A percentile compares a stretch with the other conserved stretches of the same genome.
Evolutionary conservation across 2,797 vertebrate genomes (phyloP).

Genomic region (Myotis findleyi): DNA sequence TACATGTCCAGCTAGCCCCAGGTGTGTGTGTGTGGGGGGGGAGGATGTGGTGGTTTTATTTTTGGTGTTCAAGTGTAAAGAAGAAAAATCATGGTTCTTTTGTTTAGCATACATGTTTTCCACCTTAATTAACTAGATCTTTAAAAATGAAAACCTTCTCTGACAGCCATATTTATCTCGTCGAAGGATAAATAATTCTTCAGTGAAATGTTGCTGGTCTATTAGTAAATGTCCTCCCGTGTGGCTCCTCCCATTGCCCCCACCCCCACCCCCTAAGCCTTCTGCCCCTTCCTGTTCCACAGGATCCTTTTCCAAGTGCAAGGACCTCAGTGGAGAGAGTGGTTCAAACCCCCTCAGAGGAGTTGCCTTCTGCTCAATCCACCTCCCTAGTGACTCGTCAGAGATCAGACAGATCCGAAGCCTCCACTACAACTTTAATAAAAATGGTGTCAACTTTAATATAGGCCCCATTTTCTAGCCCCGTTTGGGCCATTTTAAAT

Average conservation of each 20-base stretch:
- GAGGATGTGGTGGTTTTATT: constrained; percentile 57
- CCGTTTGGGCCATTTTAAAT: constrained; percentile 89
- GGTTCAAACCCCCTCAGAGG: constrained; percentile 87
- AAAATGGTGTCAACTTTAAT: constrained; percentile 99
- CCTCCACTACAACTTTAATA: constrained; percentile 99
- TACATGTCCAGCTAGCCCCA: constrained; percentile 87
- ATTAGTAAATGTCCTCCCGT: constrained; percentile 85
- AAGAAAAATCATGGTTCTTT: constrained; percentile 85
- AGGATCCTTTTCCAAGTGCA: constrained; percentile 86
- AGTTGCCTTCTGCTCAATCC: constrained; percentile 87
- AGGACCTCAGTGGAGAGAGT: constrained; percentile 88
- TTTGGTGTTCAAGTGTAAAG: constrained; percentile 87
- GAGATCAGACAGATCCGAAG: constrained; percentile 96
- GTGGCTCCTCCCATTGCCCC: constrained; percentile 86
- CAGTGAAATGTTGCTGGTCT: constrained; percentile 86
- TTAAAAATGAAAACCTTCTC: constrained; percentile 87
- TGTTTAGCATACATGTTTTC: constrained; percentile 86
- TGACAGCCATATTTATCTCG: constrained; percentile 85
- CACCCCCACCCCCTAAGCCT: constrained; percentile 67
- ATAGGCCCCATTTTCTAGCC: constrained; percentile 96
- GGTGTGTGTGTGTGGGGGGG: constrained; percentile 27
- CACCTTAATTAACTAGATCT: constrained; percentile 86
- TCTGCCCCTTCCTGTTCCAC: constrained; percentile 85
- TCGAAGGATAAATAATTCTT: constrained; percentile 84
- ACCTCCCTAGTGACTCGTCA: constrained; percentile 86